Evolutionary conservation across 2,113 vertebrate species (phyloP).

Genomic region (Rhinolophus sinicus): DNA sequence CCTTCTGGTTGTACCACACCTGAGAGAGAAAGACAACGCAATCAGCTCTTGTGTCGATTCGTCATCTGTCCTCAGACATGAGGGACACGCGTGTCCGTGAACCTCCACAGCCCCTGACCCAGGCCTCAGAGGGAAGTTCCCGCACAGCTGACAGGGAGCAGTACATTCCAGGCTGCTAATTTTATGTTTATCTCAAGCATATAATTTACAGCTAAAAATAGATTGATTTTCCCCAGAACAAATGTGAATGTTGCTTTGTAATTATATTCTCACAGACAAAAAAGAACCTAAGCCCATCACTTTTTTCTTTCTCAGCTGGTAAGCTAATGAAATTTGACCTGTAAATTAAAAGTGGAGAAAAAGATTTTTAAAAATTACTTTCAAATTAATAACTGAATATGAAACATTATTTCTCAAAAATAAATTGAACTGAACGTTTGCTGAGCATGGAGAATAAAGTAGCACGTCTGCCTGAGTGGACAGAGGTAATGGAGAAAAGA

Average conservation of each 20-base stretch:
- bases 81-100: not conserved
- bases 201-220: conserved; percentile 77
- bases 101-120: not conserved
- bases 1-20: conserved; percentile 89
- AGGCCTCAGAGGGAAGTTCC: not conserved
- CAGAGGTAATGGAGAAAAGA: not conserved
- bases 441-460: not conserved
- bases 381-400: conserved; percentile 63
- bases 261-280: conserved; percentile 60
- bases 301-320: conserved; percentile 39
- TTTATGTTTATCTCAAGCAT: conserved; percentile 63
- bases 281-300: not conserved
- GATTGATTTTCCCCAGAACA: conserved; percentile 63
- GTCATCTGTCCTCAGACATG: accelerated
- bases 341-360: conserved; percentile 58
- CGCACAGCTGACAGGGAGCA: not conserved
- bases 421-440: conserved; percentile 1
- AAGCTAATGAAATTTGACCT: conserved; percentile 76
- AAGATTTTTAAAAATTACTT: conserved; percentile 36
- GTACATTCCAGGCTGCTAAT: conserved; percentile 28
- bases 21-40: conserved; percentile 60
- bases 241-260: conserved; percentile 52
- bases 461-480: accelerated
- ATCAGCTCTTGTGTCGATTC: not conserved
- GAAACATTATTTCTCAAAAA: conserved; percentile 56